Percentiles rank a stretch among this genome's conserved stretches.
phyloP scores from a whole-genome alignment of 2,113 vertebrate genomes.

The Corapipo altera region DNA sequence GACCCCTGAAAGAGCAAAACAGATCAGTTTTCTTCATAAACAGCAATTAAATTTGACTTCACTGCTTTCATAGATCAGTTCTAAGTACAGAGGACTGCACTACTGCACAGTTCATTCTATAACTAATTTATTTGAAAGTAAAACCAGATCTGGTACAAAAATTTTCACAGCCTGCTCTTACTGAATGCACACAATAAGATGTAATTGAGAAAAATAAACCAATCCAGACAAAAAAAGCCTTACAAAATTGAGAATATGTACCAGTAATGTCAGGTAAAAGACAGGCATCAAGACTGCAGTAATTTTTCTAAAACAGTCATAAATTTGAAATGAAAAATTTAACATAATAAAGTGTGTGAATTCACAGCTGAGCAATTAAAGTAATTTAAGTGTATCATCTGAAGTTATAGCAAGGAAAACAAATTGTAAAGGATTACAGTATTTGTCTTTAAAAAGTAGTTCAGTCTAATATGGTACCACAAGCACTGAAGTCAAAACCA shows the following conservation, averaged over 20 bases:
- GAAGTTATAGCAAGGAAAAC: background rate
- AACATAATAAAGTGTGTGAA: background rate
- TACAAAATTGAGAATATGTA: background rate
- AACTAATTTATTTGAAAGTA: background rate
- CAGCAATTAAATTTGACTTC: background rate
- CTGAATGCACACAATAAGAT: background rate
- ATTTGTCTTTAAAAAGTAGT: background rate
- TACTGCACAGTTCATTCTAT: background rate
- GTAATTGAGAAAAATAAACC: background rate
- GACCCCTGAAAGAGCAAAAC: background rate
- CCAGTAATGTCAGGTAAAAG: background rate
- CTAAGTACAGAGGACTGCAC: background rate
- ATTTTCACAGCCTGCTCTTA: background rate
- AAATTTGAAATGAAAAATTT: background rate
- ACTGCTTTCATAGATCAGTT: background rate
- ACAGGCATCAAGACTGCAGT: background rate
- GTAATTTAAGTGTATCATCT: background rate
- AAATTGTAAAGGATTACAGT: background rate
- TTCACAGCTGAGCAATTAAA: background rate
- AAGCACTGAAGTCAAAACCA: background rate
- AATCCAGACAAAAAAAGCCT: background rate
- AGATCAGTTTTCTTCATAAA: background rate
- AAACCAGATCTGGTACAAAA: background rate
- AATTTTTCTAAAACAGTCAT: background rate
- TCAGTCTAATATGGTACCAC: background rate